Percentiles rank a stretch among this genome's conserved stretches.
Conservation (phyloP, 2,113 vertebrate genomes). For the Bothrops jararaca region DNA sequence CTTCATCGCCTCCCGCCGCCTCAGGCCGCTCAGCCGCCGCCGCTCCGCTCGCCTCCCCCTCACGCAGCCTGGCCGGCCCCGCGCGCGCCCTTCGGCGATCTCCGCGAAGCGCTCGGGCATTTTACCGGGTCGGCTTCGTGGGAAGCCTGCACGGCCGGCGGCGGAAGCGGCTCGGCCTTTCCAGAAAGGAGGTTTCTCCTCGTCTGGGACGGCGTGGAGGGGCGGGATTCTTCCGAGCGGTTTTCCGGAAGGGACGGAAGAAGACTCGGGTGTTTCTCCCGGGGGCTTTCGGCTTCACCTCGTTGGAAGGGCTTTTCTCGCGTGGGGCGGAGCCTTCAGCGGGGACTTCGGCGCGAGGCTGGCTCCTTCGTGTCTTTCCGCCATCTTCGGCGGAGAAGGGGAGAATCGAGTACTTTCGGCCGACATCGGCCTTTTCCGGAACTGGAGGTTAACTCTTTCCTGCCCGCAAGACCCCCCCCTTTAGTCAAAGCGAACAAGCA, state of each 20-base stretch:
- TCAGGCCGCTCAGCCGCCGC: too few relatives aligned
- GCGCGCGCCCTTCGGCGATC: neutral
- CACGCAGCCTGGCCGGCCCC: slow-evolving; percentile 30
- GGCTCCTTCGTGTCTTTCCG: slow-evolving; percentile 50
- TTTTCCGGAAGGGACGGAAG: neutral
- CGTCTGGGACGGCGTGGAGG: neutral
- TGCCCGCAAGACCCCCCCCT: accelerated
- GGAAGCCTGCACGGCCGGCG: neutral
- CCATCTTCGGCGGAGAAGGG: neutral
- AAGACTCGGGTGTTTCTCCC: neutral
- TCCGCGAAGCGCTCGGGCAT: neutral
- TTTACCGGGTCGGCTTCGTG: neutral
- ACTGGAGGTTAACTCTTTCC: slow-evolving; percentile 34
- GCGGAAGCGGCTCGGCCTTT: neutral
- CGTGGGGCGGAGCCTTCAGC: neutral
- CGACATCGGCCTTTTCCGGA: neutral
- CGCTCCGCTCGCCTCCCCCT: slow-evolving; percentile 27
- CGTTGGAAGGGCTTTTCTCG: neutral
- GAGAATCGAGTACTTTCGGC: neutral
- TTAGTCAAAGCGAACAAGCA: neutral
- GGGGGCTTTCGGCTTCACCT: neutral
- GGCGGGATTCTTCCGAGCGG: neutral
- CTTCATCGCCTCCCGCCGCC: slow-evolving; percentile 75
- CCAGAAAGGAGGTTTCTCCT: neutral
- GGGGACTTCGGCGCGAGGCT: neutral